These are phyloP conservation scores for rat (Rattus norvegicus) DNA, from an alignment of 2,113 vertebrate species.

Conservation along the genomic window GRCr8 NC_086027.1:23418001-23418500, in stretches of 20 bases:
- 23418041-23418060: background rate
- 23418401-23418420: background rate
- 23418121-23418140: background rate
- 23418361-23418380: background rate
- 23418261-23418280: background rate
- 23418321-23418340: too few species aligned
- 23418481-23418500: slow-evolving; percentile 46
- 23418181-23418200: background rate
- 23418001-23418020: background rate
- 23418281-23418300: background rate
- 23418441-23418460: slow-evolving; percentile 23
- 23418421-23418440: slow-evolving; percentile 20
- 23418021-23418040: background rate
- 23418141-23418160: slow-evolving; percentile 7
- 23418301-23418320: background rate
- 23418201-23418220: background rate
- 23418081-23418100: background rate
- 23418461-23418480: slow-evolving; percentile 46
- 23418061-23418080: background rate
- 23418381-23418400: background rate
- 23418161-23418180: background rate
- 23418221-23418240: background rate
- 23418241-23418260: slow-evolving; percentile 3
- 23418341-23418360: background rate
- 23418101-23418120: background rate